These are phyloP conservation scores for Xiphophorus birchmanni DNA, from an alignment of 2,797 vertebrate genomes.

Conservation along the genomic window DNA sequence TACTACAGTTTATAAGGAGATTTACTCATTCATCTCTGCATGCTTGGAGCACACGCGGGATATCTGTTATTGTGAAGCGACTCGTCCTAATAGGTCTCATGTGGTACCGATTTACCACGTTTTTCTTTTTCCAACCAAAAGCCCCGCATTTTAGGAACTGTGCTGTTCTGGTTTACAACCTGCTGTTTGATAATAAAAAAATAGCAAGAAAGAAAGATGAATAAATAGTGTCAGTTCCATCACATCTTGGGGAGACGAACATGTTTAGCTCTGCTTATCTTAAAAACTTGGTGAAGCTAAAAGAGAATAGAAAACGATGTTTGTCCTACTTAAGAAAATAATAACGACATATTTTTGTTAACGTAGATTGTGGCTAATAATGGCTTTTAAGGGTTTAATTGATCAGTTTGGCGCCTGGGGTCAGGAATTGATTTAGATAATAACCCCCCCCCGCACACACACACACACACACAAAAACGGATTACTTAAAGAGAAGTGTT, in stretches of 20 bases:
- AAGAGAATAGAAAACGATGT: neutral
- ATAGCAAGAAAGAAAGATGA: neutral
- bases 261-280: neutral
- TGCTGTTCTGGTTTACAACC: slow-evolving; percentile 13
- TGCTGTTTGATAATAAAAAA: slow-evolving; percentile 11
- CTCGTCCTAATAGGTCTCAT: slow-evolving; percentile 25
- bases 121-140: slow-evolving; percentile 7
- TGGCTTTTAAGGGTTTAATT: neutral
- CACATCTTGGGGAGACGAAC: neutral
- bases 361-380: neutral
- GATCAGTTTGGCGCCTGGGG: neutral
- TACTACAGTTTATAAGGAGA: slow-evolving; percentile 65
- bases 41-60: slow-evolving; percentile 33
- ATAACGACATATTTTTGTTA: neutral
- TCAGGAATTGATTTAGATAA: neutral
- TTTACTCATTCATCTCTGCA: slow-evolving; percentile 58
- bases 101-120: slow-evolving; percentile 22
- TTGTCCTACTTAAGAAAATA: neutral
- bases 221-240: neutral
- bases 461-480: no score
- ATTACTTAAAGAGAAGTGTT: neutral
- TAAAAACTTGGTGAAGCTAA: neutral
- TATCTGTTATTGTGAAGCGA: slow-evolving; percentile 25
- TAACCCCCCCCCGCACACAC: no score
- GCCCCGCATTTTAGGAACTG: slow-evolving; percentile 4